Conservation (phyloP, 2,797 vertebrate species). For the Anguilla marmorata region DNA sequence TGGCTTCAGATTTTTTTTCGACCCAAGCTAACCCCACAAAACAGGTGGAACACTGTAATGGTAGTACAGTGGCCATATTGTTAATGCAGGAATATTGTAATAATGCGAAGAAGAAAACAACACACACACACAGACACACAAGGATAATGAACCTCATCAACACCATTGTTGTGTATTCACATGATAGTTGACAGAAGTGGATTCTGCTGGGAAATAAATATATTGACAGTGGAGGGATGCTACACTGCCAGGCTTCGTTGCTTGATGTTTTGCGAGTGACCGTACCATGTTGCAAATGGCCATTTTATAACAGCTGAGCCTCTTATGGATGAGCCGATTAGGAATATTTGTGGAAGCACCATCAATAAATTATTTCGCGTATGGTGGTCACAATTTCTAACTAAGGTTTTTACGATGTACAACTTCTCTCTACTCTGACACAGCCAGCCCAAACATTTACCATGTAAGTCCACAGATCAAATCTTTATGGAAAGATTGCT, state of each 20-base stretch:
- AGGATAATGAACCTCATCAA: constrained; percentile 35
- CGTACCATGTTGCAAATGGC: background rate
- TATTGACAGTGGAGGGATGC: background rate
- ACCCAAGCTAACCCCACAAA: background rate
- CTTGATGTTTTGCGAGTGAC: background rate
- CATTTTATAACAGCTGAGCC: background rate
- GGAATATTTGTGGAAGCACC: background rate
- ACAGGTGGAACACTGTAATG: background rate
- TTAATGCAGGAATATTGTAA: background rate
- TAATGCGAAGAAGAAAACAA: background rate
- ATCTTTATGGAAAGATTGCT: background rate
- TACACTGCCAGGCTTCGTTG: background rate
- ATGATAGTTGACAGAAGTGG: background rate
- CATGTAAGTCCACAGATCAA: background rate
- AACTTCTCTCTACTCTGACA: too few species aligned
- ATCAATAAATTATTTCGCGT: background rate
- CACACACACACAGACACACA: too few species aligned
- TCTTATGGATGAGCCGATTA: background rate
- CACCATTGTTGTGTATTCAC: background rate
- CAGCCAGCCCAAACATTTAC: background rate
- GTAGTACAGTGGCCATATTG: background rate
- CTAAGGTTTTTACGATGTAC: background rate
- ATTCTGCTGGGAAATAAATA: background rate
- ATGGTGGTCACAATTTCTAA: background rate
- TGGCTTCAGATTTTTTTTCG: background rate